Base-by-base conservation (phyloP, 2,888 invertebrate genomes). In the Anthophora plumipes region DNA sequence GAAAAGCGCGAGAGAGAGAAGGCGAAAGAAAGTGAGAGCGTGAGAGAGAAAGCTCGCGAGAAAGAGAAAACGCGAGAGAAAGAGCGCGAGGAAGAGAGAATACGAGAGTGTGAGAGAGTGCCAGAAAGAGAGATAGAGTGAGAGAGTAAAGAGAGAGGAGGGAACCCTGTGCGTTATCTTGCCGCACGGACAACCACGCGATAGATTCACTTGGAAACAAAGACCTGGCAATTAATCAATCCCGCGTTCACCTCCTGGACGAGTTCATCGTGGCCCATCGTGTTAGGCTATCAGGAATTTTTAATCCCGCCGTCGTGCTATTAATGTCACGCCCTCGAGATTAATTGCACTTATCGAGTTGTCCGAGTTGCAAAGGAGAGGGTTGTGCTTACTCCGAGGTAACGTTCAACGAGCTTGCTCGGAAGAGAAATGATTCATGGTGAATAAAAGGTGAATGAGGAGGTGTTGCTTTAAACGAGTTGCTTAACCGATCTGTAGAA, bases 281-380 rank as follows among this genome's bases (percentile, higher is more conserved):
- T 31, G 77, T 67, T 69, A 75, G 70, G 57, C 68, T 77, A 74
- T 76, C 79, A 82, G 79, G 77, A 86, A 86, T 85, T 86, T 86
- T 86, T 86, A 86, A 84, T 80, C 73, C 77, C 64, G n/a, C 22
- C 55, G 37, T 43, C 17, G 63, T 63, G 77, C 77, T 71, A 82
- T 86, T 84, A 86, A 84, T 80, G 85, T 84, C 85, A 84, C 55
- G 22, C 77, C 41, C 74, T 20, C 22, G 71, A 84, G 84, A 86
- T 86, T 86, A 86, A 86, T 86, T 82, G 73, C 81, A 76, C 81
- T 81, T 84, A 78, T 71, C 80, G 64, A 74, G 63, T 68, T 63
- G 75, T 64, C 68, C 50, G 22, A 41, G 41, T 39, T 25, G 17
- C 14, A 46, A 31, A 59, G 52, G 25, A 43, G 37, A 48, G 39